Evolutionary conservation across 2,797 vertebrate genomes (phyloP).

Genomic region (Vespertilio murinus): DNA sequence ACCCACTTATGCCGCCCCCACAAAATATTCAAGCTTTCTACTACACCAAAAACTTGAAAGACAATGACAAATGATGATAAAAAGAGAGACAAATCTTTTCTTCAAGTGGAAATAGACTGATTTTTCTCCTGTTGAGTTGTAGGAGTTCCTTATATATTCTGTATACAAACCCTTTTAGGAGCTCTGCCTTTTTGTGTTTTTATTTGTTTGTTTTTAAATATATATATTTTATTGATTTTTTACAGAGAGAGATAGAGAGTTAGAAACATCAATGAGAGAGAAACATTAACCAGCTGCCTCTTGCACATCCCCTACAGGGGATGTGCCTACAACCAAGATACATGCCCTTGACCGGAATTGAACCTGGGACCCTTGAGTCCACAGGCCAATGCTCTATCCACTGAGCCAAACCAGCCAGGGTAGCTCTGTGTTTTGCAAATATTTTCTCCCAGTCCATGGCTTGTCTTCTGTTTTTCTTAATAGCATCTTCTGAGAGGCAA

Average conservation of each 20-base stretch:
- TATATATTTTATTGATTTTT: too few relatives aligned
- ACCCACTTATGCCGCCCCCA: neutral
- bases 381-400: too few relatives aligned
- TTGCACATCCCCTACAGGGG: too few relatives aligned
- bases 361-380: too few relatives aligned
- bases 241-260: too few relatives aligned
- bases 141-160: neutral
- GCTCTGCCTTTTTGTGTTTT: neutral
- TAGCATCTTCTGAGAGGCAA: neutral
- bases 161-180: neutral
- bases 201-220: too few relatives aligned
- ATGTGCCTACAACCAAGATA: too few relatives aligned
- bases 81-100: neutral
- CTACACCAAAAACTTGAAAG: neutral
- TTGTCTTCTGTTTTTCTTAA: slow-evolving; percentile 6
- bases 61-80: neutral
- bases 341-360: too few relatives aligned
- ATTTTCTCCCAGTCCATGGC: neutral
- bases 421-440: neutral
- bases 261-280: too few relatives aligned
- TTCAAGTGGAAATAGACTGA: neutral
- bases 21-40: neutral
- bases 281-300: too few relatives aligned
- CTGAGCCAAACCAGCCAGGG: too few relatives aligned
- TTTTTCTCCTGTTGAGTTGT: neutral